These are phyloP conservation scores for Spialia ferax DNA, from an alignment of 2,888 invertebrate species.

Conservation along the genomic window DNA sequence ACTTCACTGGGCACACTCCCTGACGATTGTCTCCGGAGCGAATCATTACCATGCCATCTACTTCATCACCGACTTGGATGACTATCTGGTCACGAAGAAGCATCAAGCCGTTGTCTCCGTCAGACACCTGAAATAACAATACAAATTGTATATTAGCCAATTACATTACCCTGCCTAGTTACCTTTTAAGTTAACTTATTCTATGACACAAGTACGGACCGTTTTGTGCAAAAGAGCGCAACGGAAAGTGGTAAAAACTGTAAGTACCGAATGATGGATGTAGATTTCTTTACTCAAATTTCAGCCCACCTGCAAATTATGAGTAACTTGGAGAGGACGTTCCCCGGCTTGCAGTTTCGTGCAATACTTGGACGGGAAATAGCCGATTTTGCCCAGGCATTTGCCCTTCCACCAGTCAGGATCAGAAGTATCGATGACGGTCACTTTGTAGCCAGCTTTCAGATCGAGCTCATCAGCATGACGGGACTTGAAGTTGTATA, in stretches of 20 bases:
- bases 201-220: too few species aligned
- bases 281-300: too few species aligned
- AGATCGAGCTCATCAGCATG: conserved; percentile 98
- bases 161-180: too few species aligned
- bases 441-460: conserved; percentile 96
- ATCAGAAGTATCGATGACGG: conserved; percentile 97
- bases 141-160: too few species aligned
- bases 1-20: conserved; percentile 97
- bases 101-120: conserved; percentile 93
- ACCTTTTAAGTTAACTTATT: too few species aligned
- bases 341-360: conserved; percentile 96
- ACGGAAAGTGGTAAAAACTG: too few species aligned
- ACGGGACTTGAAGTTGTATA: conserved; percentile 98
- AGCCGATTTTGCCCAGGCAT: conserved; percentile 95
- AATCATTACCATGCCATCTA: conserved; percentile 97
- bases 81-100: conserved; percentile 97
- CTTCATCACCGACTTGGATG: conserved; percentile 95
- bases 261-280: too few species aligned
- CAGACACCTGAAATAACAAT: conserved; percentile 88
- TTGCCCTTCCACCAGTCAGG: conserved; percentile 99
- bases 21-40: conserved; percentile 97
- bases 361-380: conserved; percentile 98
- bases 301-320: conserved; percentile 78
- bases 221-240: too few species aligned
- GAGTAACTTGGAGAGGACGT: conserved; percentile 94